Evolutionary conservation across 1,140 invertebrate species (phyloP).

Genomic region (Lysiphlebus fabarum): DNA sequence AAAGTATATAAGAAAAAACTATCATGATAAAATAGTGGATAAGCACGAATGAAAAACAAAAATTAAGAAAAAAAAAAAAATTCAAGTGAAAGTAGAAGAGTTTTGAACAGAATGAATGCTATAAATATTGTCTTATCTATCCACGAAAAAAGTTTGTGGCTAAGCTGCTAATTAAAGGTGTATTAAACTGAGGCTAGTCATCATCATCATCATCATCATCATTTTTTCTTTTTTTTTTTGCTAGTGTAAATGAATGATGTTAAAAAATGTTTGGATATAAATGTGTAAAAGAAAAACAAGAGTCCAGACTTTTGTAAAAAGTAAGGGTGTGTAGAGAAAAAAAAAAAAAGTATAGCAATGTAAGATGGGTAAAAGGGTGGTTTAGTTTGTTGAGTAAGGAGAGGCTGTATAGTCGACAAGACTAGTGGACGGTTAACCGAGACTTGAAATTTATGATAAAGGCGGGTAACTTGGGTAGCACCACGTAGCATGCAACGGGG

Average conservation of each 20-base stretch:
- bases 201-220: background rate
- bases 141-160: slow-evolving; percentile 39
- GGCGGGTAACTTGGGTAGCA: slow-evolving; percentile 16
- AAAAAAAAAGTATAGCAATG: slow-evolving; percentile 20
- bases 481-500: slow-evolving; percentile 21
- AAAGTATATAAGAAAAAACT: too few species aligned
- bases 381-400: background rate
- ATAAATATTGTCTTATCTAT: slow-evolving; percentile 46
- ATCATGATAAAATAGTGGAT: too few species aligned
- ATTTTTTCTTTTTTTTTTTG: slow-evolving; percentile 1
- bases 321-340: slow-evolving; percentile 8
- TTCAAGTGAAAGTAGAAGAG: background rate
- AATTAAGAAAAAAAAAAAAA: slow-evolving; percentile 17
- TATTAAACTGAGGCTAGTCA: slow-evolving; percentile 23
- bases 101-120: slow-evolving; percentile 24
- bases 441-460: slow-evolving; percentile 26
- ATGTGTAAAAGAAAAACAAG: background rate
- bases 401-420: slow-evolving; percentile 5
- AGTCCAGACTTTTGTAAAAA: slow-evolving; percentile 7
- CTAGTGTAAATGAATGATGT: background rate
- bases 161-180: slow-evolving; percentile 43
- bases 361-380: background rate
- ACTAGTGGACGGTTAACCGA: slow-evolving; percentile 17
- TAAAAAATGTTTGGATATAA: background rate
- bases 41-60: slow-evolving; percentile 9